A percentile compares a stretch with the other conserved stretches of the same genome.
phyloP scores from a whole-genome alignment of 2,113 vertebrate species.

The Syngnathoides biaculeatus region DNA sequence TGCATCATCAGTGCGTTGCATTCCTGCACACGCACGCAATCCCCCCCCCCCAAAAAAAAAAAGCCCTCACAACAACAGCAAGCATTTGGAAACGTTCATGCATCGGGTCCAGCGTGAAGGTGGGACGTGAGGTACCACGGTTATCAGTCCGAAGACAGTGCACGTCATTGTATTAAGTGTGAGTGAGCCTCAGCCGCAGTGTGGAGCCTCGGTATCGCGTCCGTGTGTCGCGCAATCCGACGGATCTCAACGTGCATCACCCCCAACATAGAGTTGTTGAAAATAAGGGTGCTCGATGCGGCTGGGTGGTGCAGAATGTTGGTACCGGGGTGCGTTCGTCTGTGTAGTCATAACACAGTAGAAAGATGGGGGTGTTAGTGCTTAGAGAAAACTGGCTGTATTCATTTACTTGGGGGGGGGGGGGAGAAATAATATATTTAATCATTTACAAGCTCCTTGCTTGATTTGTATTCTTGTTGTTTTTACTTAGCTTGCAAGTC shows the following conservation, averaged over 20 bases:
- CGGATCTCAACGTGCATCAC: neutral
- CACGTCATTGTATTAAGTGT: neutral
- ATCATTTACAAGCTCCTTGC: neutral
- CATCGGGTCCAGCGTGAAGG: neutral
- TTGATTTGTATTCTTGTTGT: neutral
- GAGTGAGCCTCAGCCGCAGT: slow-evolving; percentile 10
- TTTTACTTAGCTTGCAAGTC: neutral
- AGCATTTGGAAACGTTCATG: neutral
- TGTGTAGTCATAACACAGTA: neutral
- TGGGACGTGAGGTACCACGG: neutral
- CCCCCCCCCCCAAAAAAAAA: slow-evolving; percentile 27
- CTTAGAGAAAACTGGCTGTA: neutral
- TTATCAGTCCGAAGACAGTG: neutral
- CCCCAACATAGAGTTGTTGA: neutral
- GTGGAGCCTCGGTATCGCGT: neutral
- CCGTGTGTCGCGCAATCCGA: neutral
- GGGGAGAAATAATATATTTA: neutral
- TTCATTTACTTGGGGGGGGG: neutral
- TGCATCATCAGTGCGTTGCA: slow-evolving; percentile 40
- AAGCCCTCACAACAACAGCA: slow-evolving; percentile 10
- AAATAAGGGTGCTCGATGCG: slow-evolving; percentile 1
- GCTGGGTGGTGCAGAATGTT: neutral
- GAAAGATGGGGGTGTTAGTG: too few species aligned
- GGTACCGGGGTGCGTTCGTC: neutral
- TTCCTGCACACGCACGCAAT: slow-evolving; percentile 60